Evolutionary conservation across 1,140 invertebrate genomes (phyloP), one percentile per base, ranked within the genome.

Genomic region (Myzus persicae): DNA sequence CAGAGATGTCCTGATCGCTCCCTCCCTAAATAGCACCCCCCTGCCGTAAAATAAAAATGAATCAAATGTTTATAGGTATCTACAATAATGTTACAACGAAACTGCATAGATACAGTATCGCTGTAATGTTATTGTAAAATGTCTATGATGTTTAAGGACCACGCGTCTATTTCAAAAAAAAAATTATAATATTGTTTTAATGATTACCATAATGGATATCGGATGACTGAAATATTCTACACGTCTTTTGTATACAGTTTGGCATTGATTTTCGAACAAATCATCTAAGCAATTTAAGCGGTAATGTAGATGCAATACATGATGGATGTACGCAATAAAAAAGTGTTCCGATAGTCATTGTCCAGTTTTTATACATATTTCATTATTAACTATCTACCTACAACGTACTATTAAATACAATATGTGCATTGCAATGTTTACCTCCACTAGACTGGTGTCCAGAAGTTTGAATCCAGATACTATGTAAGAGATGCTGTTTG

Each of bases 401-500:
- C 26, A 59, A 76, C 31, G 0, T 76, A 76, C 59, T n/a, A 6
- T 76, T 76, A 76, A 82, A 82, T 38, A 82, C 76, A 38, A 81
- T 38, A 38, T 81, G n/a, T 38, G 2, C 36, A 81, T 38, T n/a
- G 11, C 59, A 84, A 84, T 31, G 31, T 22, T 40, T 54, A 93
- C 91, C 81, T 93, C 91, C 36, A 84, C 46, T 2, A 93, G 11
- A 93, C 81, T 93, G 26, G n/a, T 93, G 36, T 93, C 91, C 14
- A 93, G 76, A 38, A 38, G 24, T 93, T 84, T 93, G 38, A 93
- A 93, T 51, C 91, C 91, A 31, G 91, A 93, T 31, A 93, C 91
- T 14, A 93, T 93, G 76, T 93, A 93, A 24, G 91, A 93, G 44
- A 93, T n/a, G n/a, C 81, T 93, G 1, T 24, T 51, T 6, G 91